These are phyloP conservation scores for Turritopsis dohrnii DNA, from an alignment of 30 jellyfish, hydroid and myxozoan species.

Conservation along the genomic window DNA sequence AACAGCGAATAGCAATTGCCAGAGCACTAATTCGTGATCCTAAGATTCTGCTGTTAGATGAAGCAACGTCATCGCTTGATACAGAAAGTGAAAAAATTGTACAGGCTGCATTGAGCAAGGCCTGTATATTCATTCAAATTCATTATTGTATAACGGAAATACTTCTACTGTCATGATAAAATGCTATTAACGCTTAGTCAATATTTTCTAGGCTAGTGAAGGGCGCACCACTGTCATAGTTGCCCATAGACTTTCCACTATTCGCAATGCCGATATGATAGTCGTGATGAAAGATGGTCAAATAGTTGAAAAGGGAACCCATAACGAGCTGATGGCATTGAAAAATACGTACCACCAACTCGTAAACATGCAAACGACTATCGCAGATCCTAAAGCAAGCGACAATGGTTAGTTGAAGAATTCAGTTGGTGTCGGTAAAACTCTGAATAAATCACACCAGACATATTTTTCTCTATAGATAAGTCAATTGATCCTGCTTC, in stretches of 20 bases:
- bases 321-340: constrained; percentile 40
- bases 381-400: constrained; percentile 27
- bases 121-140: not conserved
- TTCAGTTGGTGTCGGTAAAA: no score
- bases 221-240: constrained; percentile 69
- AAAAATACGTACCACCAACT: constrained; percentile 31
- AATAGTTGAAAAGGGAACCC: constrained; percentile 53
- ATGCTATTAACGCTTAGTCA: no score
- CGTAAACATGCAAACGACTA: constrained; percentile 54
- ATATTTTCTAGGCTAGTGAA: constrained; percentile 61
- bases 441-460: no score
- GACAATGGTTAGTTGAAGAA: no score
- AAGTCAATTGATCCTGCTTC: not conserved
- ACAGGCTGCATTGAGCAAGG: constrained; percentile 64
- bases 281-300: constrained; percentile 47
- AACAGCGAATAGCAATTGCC: constrained; percentile 76
- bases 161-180: not conserved
- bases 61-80: constrained; percentile 78
- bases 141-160: not conserved
- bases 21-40: constrained; percentile 72
- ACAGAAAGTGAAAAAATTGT: constrained; percentile 70
- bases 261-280: constrained; percentile 48
- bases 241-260: constrained; percentile 67
- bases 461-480: no score
- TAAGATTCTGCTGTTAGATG: constrained; percentile 58